These are phyloP conservation scores for Ailuropoda melanoleuca DNA, from an alignment of 2,113 vertebrate genomes.

Conservation along the genomic window DNA sequence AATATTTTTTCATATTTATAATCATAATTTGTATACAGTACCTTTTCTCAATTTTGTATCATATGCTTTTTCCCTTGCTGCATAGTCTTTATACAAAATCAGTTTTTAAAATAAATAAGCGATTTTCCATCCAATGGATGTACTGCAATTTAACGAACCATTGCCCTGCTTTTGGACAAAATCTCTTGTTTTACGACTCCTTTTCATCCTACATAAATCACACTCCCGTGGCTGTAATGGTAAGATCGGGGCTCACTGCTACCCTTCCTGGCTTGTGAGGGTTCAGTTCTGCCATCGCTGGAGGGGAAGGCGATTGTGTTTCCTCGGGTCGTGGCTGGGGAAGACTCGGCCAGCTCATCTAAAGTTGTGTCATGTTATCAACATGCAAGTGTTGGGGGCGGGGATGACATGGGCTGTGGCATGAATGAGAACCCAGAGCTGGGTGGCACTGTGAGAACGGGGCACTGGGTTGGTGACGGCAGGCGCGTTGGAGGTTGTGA, in stretches of 20 bases:
- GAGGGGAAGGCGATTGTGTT: rapidly evolving
- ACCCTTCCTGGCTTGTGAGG: neutral
- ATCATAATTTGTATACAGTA: neutral
- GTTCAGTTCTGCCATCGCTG: rapidly evolving
- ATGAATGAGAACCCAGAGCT: neutral
- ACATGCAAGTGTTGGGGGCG: neutral
- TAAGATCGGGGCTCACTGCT: neutral
- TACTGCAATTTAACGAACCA: neutral
- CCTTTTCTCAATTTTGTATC: neutral
- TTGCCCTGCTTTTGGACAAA: neutral
- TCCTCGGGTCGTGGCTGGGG: neutral
- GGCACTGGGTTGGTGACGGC: rapidly evolving
- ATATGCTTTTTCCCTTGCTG: neutral
- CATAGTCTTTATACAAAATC: neutral
- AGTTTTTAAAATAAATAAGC: neutral
- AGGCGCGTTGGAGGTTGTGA: neutral
- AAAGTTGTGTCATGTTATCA: rapidly evolving
- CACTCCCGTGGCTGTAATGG: neutral
- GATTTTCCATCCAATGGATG: neutral
- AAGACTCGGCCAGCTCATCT: rapidly evolving
- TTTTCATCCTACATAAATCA: neutral
- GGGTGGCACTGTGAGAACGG: rapidly evolving
- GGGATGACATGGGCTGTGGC: rapidly evolving
- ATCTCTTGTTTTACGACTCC: rapidly evolving
- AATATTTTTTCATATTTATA: neutral